Evolutionary conservation across 2,113 vertebrate genomes (phyloP).

Genomic region (Ceratotherium simum): DNA sequence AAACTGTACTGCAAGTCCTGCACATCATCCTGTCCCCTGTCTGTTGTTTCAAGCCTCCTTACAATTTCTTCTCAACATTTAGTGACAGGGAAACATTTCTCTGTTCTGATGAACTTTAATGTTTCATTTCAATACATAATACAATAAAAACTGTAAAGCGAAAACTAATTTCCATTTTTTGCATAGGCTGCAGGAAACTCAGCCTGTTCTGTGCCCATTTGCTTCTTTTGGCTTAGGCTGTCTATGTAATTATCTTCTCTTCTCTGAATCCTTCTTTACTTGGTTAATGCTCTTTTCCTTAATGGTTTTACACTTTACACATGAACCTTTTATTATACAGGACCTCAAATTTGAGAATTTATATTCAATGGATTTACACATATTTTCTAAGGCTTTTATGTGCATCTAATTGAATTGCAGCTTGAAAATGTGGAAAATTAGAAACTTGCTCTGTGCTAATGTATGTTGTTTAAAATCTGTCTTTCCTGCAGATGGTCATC

Average conservation of each 20-base stretch:
- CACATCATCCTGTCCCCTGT: not conserved
- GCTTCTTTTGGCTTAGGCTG: not conserved
- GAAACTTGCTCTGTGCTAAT: not conserved
- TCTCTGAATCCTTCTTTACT: not conserved
- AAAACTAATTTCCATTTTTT: not conserved
- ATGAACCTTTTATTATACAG: not conserved
- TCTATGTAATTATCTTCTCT: not conserved
- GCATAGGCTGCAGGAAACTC: not conserved
- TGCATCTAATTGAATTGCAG: not conserved
- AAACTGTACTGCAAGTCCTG: not conserved
- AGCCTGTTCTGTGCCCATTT: not conserved
- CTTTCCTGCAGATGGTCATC: not conserved
- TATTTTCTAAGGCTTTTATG: constrained; percentile 7
- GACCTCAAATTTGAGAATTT: not conserved
- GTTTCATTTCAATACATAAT: not conserved
- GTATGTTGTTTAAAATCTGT: not conserved
- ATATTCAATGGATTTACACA: not conserved
- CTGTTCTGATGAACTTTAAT: not conserved
- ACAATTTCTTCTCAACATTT: not conserved
- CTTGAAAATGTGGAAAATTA: not conserved
- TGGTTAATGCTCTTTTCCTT: not conserved
- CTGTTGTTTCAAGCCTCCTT: not conserved
- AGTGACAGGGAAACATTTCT: not conserved
- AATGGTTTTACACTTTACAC: not conserved
- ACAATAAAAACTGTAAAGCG: not conserved